Evolutionary conservation across 1,140 invertebrate genomes (phyloP), one percentile per base, ranked within the genome.

Genomic region (Pentalonia nigronervosa): DNA sequence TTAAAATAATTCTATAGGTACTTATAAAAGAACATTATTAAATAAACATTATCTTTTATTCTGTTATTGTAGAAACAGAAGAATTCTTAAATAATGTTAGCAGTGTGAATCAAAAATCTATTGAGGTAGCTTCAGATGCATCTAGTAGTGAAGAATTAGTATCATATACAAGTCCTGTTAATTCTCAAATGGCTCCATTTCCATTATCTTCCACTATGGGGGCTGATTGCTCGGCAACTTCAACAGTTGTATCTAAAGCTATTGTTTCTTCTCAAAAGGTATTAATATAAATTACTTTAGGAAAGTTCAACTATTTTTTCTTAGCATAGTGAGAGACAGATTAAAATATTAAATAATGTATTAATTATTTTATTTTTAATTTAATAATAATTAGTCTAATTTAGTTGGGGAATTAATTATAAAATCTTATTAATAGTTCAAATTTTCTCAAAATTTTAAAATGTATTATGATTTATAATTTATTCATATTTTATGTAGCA

Each of bases 181-280:
- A 41, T 30, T 47, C 23, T 47, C 84, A 47, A 41, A 47, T 48
- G 45, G 36, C 9, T 47, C 45, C 45, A 47, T 67, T 67, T n/a
- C 45, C 41, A 47, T 20, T n/a, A 87, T n/a, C 60, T 4, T 87
- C n/a, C 9, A 47, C 45, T 30, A 94, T 93, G 84, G 97, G 97
- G 41, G 96, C 96, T 23, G 97, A 97, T 76, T 97, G 97, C 45
- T 99, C 97, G 95, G 98, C 98, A 1, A 98, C 99, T 93, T 98
- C 98, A 1, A 98, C 98, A 2, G 98, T 98, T 30, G 98, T 98
- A 1, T 99, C 98, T 45, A 98, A 99, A 95, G 98, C 98, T 1
- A 99, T 99, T 93, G 98, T 98, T 23, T 98, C 98, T 9, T 99
- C 99, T 30, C 98, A 99, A 94, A 98, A 99, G 96, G 97, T 97